Evolutionary conservation across 2,113 vertebrate species (phyloP).

Genomic region (Onychorhynchus coronatus): DNA sequence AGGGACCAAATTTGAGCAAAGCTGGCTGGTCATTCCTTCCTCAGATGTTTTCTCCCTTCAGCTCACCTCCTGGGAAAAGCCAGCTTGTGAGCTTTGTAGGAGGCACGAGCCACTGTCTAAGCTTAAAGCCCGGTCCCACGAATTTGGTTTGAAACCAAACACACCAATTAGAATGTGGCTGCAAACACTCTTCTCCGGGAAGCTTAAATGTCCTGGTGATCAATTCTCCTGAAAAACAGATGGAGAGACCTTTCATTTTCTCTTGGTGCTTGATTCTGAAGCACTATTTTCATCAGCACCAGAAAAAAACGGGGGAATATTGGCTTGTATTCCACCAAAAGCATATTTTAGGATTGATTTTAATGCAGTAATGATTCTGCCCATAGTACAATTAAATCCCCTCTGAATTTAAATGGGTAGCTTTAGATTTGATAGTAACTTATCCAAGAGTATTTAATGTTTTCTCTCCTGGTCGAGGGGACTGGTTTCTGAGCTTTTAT

Average conservation of each 20-base stretch:
- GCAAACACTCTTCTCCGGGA: not conserved
- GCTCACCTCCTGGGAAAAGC: not conserved
- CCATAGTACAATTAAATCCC: not conserved
- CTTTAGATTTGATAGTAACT: not conserved
- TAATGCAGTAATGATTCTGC: not conserved
- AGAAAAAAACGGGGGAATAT: not conserved
- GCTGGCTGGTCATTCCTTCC: not conserved
- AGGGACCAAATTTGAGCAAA: not conserved
- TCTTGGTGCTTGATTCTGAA: not conserved
- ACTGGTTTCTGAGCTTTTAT: not conserved
- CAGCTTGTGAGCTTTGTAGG: fast-evolving
- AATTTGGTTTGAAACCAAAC: not conserved
- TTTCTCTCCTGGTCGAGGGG: not conserved
- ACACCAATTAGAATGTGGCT: not conserved
- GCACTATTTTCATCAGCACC: not conserved
- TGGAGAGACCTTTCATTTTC: not conserved
- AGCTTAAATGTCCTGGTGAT: not conserved
- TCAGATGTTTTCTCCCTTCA: not conserved
- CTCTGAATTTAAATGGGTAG: not conserved
- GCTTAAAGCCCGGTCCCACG: not conserved
- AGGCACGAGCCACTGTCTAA: not conserved
- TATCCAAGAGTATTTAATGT: not conserved
- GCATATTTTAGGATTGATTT: not conserved
- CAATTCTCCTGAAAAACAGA: not conserved
- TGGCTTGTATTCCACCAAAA: not conserved